Evolutionary conservation across 2,888 invertebrate genomes (phyloP), one percentile per base, ranked within the genome.

Genomic region (Orchesella flavescens): DNA sequence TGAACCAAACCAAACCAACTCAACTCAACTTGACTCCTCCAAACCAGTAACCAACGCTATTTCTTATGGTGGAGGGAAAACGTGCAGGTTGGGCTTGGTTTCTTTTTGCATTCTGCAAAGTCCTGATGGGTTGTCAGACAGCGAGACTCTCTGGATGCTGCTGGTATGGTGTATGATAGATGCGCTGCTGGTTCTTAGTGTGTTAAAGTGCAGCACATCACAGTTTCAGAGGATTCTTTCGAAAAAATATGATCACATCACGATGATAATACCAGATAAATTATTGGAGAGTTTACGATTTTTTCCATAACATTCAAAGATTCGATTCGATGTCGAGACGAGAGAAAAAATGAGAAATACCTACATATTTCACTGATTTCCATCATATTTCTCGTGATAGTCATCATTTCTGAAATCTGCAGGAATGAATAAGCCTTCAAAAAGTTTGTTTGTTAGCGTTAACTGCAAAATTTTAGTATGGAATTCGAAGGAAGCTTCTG

Each of bases 41-140:
- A 24, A 34, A 12, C 3, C 15, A 13, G 10, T 66, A 44, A 34
- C 34, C n/a, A n/a, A 17, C 15, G 9, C 46, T 46, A 5, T 68
- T 24, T 24, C 15, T n/a, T 61, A 19, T 21, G 21, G 23, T 63
- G 7, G 13, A 63, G 63, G 12, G 21, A 21, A 15, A 49, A 69
- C 69, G 69, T 69, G 69, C 69, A 49, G 13, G 10, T 46, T 69
- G 69, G 69, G 69, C 49, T 69, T 69, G 69, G 69, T 49, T 46
- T 49, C 17, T 46, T 66, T 19, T 55, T 55, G 53, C 53, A 43
- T 71, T 49, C 12, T 59, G 19, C 24, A 57, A 57, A 72, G 57
- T 21, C 71, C 69, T 63, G 34, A 34, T 34, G 34, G 34, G 34
- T 4, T 34, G 57, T 63, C 63, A 63, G 63, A 68, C 34, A 44